Evolutionary conservation across 2,888 invertebrate genomes (phyloP).

Genomic region (Aphelenchoides bicaudatus): DNA sequence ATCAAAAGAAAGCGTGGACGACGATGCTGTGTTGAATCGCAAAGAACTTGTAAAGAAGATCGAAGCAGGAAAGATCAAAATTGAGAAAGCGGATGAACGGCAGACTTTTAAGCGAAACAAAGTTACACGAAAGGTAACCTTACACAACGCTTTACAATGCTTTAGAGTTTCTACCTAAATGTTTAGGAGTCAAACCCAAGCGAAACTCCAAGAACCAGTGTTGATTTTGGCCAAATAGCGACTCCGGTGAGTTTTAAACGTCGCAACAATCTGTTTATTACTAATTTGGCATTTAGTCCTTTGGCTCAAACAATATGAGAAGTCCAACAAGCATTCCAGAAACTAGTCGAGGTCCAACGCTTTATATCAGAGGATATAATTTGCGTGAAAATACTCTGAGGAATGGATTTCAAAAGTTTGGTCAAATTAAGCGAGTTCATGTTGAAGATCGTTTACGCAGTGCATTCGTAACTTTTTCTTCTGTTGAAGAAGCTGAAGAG

Average conservation of each 20-base stretch:
- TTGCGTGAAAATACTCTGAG: constrained; percentile 19
- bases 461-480: constrained; percentile 24
- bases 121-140: constrained; percentile 2
- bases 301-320: no score
- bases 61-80: constrained; percentile 35
- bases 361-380: constrained; percentile 26
- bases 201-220: neutral
- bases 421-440: constrained; percentile 22
- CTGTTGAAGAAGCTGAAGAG: constrained; percentile 20
- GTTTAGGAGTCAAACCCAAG: constrained; percentile 1
- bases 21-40: constrained; percentile 30
- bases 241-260: neutral
- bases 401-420: constrained; percentile 22
- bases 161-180: neutral
- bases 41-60: constrained; percentile 38
- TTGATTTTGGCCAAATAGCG: neutral
- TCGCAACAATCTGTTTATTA: no score
- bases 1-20: neutral
- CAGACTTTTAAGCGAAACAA: constrained; percentile 33
- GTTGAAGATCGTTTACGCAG: constrained; percentile 27
- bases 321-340: no score
- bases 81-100: constrained; percentile 36
- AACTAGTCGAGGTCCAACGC: constrained; percentile 19
- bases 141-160: neutral
- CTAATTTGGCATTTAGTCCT: no score